Base-by-base conservation (phyloP, 2,888 invertebrate species). In the Microdon myrmicae region DNA sequence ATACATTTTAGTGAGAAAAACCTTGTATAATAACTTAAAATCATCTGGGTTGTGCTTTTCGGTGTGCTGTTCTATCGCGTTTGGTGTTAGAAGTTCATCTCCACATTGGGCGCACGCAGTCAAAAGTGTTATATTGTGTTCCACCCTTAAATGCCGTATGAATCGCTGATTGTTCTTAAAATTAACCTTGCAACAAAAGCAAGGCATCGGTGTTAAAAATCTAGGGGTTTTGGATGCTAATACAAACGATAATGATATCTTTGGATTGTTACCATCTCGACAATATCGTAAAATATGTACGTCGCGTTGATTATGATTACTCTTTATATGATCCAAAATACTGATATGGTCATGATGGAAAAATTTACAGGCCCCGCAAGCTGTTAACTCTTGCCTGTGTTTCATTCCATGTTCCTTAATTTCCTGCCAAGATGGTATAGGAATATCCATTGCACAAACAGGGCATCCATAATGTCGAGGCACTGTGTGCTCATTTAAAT, bases 301-400 rank as follows among this genome's bases (percentile, higher is more conserved):
- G 25, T 56, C 56, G 14, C 64, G 19, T n/a, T 37, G 16, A 9
- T 58, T 64, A 28, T 64, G 64, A 9, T 47, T 4, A 4, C 10
- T 8, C 20, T 47, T 43, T 6, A 64, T 58, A 26, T 64, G 64
- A 4, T 38, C 16, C 2, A 10, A 25, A 1, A 58, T 26, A 1
- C 14, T 35, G 3, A 7, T 6, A 8, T 8, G 26, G 4, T 14
- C 37, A 17, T 56, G 51, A 26, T 64, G 43, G 1, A 41, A 2
- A 17, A 43, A 58, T 26, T 47, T 64, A n/a, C 64, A 64, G 4
- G 56, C 64, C 5, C 56, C 37, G n/a, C 64, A 64, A 13, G 56
- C 20, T 3, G 32, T 4, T 8, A 47, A 0, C 1, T 45, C 23
- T 8, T 32, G 6, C 19, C 28, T 37, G 22, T 64, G 64, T 2